These are phyloP conservation scores for Drosophila monieri DNA, from an alignment of 2,888 invertebrate species.

Conservation along the genomic window DNA sequence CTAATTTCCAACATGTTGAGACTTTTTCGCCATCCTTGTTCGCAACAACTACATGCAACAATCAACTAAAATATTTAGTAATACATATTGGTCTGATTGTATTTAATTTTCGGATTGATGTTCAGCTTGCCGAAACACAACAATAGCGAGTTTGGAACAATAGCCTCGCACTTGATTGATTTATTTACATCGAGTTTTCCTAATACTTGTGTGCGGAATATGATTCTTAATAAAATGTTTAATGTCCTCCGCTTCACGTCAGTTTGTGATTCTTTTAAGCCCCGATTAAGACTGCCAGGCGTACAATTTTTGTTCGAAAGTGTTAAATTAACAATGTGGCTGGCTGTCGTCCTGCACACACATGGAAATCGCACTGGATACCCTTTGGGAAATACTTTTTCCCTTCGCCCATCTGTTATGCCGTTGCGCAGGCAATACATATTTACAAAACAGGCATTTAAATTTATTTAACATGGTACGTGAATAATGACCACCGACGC, in stretches of 20 bases:
- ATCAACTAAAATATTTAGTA: neutral
- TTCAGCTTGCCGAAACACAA: neutral
- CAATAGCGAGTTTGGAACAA: neutral
- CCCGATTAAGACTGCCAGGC: conserved; percentile 15
- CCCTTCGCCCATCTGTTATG: conserved; percentile 68
- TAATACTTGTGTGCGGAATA: neutral
- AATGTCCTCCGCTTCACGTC: neutral
- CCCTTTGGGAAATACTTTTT: conserved; percentile 26
- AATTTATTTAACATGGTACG: conserved; percentile 78
- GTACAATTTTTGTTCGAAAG: conserved; percentile 24
- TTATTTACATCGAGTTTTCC: neutral
- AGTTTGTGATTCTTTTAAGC: conserved; percentile 24
- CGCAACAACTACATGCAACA: neutral
- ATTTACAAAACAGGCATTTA: conserved; percentile 80
- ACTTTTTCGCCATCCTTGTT: too few species aligned
- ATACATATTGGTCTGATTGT: neutral
- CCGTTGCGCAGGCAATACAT: conserved; percentile 64
- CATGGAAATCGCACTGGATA: conserved; percentile 27
- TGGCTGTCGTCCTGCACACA: conserved; percentile 7
- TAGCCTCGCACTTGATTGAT: neutral
- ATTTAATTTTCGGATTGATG: neutral
- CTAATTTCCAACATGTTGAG: neutral
- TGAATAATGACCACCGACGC: conserved; percentile 75
- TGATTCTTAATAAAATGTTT: neutral
- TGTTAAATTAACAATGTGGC: conserved; percentile 47